Evolutionary conservation across 2,113 vertebrate genomes (phyloP).

Genomic region (Isurus oxyrinchus): DNA sequence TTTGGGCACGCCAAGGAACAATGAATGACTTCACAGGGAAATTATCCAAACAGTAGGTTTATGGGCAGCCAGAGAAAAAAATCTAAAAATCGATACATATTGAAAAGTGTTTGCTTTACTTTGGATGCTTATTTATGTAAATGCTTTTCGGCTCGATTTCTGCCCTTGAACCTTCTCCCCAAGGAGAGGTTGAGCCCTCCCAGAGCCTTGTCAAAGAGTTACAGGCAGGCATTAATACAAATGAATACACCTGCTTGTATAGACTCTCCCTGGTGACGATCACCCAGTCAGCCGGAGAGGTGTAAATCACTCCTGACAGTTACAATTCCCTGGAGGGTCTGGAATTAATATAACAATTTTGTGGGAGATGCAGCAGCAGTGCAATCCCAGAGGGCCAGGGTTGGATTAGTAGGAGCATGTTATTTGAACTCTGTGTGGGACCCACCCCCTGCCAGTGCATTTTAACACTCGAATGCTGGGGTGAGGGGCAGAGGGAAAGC

Average conservation of each 20-base stretch:
- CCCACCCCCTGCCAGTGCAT: background rate
- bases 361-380: conserved; percentile 76
- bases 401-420: conserved; percentile 43
- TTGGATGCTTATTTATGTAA: background rate
- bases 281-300: conserved; percentile 61
- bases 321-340: conserved; percentile 78
- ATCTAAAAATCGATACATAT: background rate
- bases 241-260: conserved; percentile 36
- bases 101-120: background rate
- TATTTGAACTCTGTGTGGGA: background rate
- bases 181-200: conserved; percentile 13
- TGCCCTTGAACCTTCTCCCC: background rate
- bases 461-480: background rate
- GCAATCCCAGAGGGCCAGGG: conserved; percentile 45
- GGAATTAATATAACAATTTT: conserved; percentile 82
- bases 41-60: background rate
- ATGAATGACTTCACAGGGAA: background rate
- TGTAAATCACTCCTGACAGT: conserved; percentile 82
- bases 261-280: background rate
- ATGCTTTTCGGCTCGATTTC: background rate
- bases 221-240: background rate
- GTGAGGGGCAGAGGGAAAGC: conserved; percentile 19
- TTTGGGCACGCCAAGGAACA: background rate
- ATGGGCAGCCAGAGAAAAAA: background rate
- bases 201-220: background rate